These are phyloP conservation scores for Balanococcus diminutus DNA, from an alignment of 2,888 invertebrate species.

Conservation along the genomic window DNA sequence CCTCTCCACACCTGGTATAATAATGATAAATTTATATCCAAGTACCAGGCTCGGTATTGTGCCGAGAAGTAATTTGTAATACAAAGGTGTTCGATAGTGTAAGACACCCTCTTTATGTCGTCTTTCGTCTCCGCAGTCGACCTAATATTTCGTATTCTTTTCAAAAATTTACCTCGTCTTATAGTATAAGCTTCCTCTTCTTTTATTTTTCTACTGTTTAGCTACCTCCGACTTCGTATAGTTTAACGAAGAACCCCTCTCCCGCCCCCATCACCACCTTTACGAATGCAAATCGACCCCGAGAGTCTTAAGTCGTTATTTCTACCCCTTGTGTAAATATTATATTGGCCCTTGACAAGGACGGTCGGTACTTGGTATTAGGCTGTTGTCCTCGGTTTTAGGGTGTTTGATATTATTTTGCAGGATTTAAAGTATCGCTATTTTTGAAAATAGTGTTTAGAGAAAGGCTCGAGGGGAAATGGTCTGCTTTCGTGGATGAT, in stretches of 20 bases:
- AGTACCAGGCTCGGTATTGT: background rate
- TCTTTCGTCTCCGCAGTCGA: background rate
- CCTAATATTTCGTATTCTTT: conserved; percentile 24
- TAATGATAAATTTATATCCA: conserved; percentile 35
- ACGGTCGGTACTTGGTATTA: too few relatives aligned
- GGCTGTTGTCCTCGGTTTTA: too few relatives aligned
- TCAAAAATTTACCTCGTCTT: background rate
- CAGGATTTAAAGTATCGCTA: too few relatives aligned
- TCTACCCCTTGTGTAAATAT: background rate
- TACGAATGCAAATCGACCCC: background rate
- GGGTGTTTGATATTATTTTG: too few relatives aligned
- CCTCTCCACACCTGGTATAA: background rate
- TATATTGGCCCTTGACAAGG: background rate
- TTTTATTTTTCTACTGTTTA: background rate
- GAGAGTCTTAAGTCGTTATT: background rate
- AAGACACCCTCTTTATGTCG: background rate
- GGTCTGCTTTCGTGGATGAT: too few relatives aligned
- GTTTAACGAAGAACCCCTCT: background rate
- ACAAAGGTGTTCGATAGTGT: background rate
- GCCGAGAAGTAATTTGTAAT: conserved; percentile 1
- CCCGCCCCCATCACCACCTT: too few relatives aligned
- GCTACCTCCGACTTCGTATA: background rate
- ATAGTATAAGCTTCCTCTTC: background rate
- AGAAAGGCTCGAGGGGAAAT: too few relatives aligned
- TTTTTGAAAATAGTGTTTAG: too few relatives aligned